These are phyloP conservation scores for Coptodon bakossiorum DNA, from an alignment of 2,113 vertebrate species.

Conservation along the genomic window DNA sequence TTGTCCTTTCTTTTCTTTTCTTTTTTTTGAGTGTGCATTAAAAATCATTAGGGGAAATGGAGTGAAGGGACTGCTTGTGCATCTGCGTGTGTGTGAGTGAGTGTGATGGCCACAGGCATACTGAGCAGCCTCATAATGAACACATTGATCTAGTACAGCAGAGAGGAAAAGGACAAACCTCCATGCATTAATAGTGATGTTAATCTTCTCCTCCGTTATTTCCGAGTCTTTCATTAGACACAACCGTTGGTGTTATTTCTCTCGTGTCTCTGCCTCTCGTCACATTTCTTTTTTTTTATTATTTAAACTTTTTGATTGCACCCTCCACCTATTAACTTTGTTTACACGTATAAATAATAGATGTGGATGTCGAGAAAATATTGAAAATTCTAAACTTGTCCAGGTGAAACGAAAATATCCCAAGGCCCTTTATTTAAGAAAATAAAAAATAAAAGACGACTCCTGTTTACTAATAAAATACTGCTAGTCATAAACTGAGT, in stretches of 20 bases:
- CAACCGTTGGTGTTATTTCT: background rate
- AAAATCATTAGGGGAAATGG: slow-evolving; percentile 10
- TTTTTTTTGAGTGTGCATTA: background rate
- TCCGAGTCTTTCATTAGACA: background rate
- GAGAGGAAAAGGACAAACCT: slow-evolving; percentile 32
- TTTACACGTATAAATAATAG: background rate
- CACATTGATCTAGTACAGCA: slow-evolving; percentile 55
- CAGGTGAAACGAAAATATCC: background rate
- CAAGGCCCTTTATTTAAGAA: background rate
- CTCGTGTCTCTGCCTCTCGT: background rate
- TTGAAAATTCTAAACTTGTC: background rate
- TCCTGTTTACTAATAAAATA: background rate
- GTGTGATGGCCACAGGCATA: slow-evolving; percentile 29
- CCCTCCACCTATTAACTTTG: background rate
- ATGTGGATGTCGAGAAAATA: background rate
- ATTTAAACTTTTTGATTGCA: background rate
- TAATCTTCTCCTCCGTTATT: background rate
- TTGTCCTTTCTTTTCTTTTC: background rate
- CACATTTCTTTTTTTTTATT: background rate
- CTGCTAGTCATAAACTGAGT: background rate
- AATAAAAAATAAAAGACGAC: background rate
- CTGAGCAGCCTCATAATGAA: slow-evolving; percentile 51
- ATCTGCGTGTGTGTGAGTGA: background rate
- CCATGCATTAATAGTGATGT: slow-evolving; percentile 6
- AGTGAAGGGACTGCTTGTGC: background rate